Percentiles rank a stretch among this genome's conserved stretches.
Conservation (phyloP, 30 jellyfish, hydroid and myxozoan species). For the Sanderia malayensis region DNA sequence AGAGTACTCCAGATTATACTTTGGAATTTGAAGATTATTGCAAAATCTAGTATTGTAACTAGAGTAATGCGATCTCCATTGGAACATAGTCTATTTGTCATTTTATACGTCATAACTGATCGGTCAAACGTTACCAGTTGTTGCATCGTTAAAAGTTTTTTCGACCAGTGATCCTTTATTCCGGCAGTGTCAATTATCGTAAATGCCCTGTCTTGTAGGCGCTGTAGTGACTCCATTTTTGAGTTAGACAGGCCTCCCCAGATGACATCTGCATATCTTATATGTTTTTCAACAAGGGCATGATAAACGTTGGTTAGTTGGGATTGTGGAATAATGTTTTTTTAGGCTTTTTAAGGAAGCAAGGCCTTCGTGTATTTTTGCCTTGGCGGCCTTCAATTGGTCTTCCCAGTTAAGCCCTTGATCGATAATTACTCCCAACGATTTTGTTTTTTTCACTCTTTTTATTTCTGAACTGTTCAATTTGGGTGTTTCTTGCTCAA, state of each 20-base stretch:
- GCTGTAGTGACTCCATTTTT: not conserved
- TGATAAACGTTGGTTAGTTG: slow-evolving; percentile 3
- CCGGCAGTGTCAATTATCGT: not conserved
- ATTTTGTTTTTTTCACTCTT: slow-evolving; percentile 8
- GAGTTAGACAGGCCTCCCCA: slow-evolving; percentile 2
- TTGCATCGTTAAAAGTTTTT: not conserved
- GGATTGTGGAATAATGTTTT: not conserved
- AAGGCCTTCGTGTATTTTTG: not conserved
- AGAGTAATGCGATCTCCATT: not conserved
- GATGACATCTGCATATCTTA: not conserved
- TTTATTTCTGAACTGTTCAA: slow-evolving; percentile 19
- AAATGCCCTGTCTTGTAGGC: not conserved
- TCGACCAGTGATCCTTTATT: not conserved
- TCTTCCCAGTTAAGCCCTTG: slow-evolving; percentile 11
- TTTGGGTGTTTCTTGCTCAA: not conserved
- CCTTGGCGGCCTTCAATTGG: not conserved
- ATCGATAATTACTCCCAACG: not conserved
- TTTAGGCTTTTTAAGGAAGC: not conserved
- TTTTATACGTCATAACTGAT: not conserved
- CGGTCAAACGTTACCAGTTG: not conserved
- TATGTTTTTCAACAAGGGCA: not conserved
- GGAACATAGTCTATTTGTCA: not conserved
- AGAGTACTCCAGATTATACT: not conserved
- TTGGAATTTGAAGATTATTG: not conserved
- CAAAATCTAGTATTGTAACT: not conserved